Evolutionary conservation across 2,888 invertebrate genomes (phyloP), one percentile per base, ranked within the genome.

Genomic region (Xestoiulus laeticollis): DNA sequence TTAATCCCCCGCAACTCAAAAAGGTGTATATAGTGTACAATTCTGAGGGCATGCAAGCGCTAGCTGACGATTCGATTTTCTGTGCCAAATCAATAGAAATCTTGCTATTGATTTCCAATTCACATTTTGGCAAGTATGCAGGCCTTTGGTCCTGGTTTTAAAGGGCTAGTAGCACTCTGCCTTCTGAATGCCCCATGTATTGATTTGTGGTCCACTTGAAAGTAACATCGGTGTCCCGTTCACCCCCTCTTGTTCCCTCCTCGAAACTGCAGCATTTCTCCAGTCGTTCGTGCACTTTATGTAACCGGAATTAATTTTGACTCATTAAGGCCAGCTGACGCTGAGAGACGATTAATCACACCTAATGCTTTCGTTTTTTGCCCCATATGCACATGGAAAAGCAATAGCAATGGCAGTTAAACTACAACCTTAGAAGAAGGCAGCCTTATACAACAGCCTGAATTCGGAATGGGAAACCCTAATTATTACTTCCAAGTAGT

Each of bases 301-400:
- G 30, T 83, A 83, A 83, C 33, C 83, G 83, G 83, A 83, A 83
- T 83, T 83, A 83, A 83, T 83, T 83, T 83, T 83, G 83, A 83
- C 83, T 83, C 83, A 83, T 83, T 83, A 83, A 83, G 83, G 33
- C 83, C 83, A 83, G 83, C 83, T 83, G 85, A 85, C 43, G 85
- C 85, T 38, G 85, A 85, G 26, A 85, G 85, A 85, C 85, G 85
- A 85, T 85, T 85, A 85, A 85, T 85, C 85, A 85, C 85, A 85
- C 85, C 85, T 85, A 85, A 83, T 33, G 32, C 83, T 53, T 53
- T 53, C 53, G 19, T 53, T 53, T 53, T 38, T 53, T 53, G n/a
- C 53, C 53, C 53, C 53, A 16, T 38, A n/a, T 53, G 53, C 19
- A 19, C 53, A 53, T 19, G 53, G 16, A 53, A 53, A 53, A 19